These are phyloP conservation scores for Thecocarcelia acutangulata DNA, from an alignment of 2,888 invertebrate genomes.

Conservation along the genomic window DNA sequence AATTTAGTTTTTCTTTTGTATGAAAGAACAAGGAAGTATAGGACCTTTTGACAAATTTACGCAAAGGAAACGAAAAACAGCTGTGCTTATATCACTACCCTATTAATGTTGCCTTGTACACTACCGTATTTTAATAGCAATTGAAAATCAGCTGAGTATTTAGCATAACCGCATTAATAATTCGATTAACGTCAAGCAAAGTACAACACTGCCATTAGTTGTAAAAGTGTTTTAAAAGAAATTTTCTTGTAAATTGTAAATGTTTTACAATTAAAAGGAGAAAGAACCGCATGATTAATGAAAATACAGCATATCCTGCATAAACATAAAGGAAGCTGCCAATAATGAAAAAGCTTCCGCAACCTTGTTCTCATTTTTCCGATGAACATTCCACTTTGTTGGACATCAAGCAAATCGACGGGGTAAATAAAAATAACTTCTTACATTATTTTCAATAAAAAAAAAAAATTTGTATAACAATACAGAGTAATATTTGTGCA, in stretches of 20 bases:
- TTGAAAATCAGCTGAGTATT: background rate
- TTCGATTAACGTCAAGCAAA: slow-evolving; percentile 1
- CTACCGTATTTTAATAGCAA: too few relatives aligned
- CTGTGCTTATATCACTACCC: too few relatives aligned
- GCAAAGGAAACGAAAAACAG: too few relatives aligned
- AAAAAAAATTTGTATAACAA: slow-evolving; percentile 58
- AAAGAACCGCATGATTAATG: slow-evolving; percentile 20
- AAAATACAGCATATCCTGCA: slow-evolving; percentile 8
- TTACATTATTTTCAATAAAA: slow-evolving; percentile 28
- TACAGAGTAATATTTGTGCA: slow-evolving; percentile 85
- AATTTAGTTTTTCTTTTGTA: too few relatives aligned
- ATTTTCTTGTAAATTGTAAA: slow-evolving; percentile 26
- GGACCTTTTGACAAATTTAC: too few relatives aligned
- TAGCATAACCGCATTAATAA: background rate
- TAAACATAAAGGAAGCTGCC: slow-evolving; percentile 13
- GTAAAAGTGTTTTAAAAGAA: slow-evolving; percentile 13
- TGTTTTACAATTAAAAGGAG: background rate
- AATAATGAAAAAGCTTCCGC: slow-evolving; percentile 68
- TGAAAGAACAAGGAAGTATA: too few relatives aligned
- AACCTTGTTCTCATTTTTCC: slow-evolving; percentile 72
- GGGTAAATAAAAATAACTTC: slow-evolving; percentile 70
- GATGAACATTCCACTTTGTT: slow-evolving; percentile 71
- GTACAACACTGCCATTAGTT: slow-evolving; percentile 49
- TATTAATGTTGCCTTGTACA: too few relatives aligned
- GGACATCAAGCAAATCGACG: slow-evolving; percentile 74